Percentiles rank a stretch among this genome's conserved stretches.
Conservation (phyloP, 1,140 invertebrate species). For the Microplitis demolitor region DNA sequence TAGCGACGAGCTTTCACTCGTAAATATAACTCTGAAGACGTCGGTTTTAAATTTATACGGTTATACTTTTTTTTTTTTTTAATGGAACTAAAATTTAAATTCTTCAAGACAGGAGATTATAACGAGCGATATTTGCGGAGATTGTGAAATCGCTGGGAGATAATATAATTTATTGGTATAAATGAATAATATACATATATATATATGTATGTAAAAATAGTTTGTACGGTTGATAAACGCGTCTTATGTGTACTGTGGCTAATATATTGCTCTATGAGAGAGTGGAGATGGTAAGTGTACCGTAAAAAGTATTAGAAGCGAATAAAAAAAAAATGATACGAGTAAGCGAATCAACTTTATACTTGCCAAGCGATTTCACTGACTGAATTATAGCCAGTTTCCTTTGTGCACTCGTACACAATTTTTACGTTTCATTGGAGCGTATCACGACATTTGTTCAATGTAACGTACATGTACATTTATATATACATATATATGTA, state of each 20-base stretch:
- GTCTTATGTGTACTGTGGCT: background rate
- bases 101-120: background rate
- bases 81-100: no score
- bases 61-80: no score
- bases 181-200: background rate
- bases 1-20: no score
- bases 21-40: no score
- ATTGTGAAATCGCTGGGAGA: no score
- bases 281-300: background rate
- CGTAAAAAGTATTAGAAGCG: constrained; percentile 2
- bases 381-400: constrained; percentile 19
- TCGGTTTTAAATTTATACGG: no score
- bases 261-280: background rate
- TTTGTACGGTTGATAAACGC: background rate
- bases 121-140: background rate
- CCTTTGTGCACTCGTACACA: constrained; percentile 18
- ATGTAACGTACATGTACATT: background rate
- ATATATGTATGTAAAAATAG: no score
- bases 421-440: constrained; percentile 16
- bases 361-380: constrained; percentile 10
- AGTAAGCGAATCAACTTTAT: constrained; percentile 1
- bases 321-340: background rate
- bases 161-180: background rate
- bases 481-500: background rate
- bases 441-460: constrained; percentile 12